These are phyloP conservation scores for Folsomia manolachei DNA, from an alignment of 2,888 invertebrate species.

Conservation along the genomic window DNA sequence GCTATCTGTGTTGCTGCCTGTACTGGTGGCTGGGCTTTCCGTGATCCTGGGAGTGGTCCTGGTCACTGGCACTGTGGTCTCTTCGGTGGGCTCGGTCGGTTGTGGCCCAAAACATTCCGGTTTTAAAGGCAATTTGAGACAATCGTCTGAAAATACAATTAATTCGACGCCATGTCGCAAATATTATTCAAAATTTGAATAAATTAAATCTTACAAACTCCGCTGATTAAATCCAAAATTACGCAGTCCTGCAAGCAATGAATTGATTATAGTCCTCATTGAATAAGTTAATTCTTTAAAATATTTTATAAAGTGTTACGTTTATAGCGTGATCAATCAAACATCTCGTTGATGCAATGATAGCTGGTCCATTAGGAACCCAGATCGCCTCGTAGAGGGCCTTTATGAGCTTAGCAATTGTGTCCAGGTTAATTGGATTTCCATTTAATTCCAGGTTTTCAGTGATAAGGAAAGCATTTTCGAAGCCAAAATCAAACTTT, in stretches of 20 bases:
- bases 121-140: not conserved
- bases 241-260: not conserved
- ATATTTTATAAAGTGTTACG: not conserved
- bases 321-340: not conserved
- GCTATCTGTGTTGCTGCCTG: no score
- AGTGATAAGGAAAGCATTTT: not conserved
- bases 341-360: not conserved
- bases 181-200: not conserved
- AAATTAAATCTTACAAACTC: not conserved
- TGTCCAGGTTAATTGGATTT: not conserved
- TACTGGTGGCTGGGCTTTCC: no score
- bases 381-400: not conserved
- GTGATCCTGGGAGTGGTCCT: no score
- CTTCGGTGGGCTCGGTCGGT: no score
- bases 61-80: no score
- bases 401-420: not conserved
- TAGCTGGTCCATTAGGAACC: not conserved
- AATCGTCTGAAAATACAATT: not conserved
- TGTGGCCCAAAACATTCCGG: no score
- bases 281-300: no score
- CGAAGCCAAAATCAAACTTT: not conserved
- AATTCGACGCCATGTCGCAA: not conserved
- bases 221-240: not conserved
- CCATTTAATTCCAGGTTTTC: not conserved
- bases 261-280: not conserved